A percentile compares a stretch with the other conserved stretches of the same genome.
phyloP scores from a whole-genome alignment of 2,113 vertebrate species.

The Pedionomus torquatus region DNA sequence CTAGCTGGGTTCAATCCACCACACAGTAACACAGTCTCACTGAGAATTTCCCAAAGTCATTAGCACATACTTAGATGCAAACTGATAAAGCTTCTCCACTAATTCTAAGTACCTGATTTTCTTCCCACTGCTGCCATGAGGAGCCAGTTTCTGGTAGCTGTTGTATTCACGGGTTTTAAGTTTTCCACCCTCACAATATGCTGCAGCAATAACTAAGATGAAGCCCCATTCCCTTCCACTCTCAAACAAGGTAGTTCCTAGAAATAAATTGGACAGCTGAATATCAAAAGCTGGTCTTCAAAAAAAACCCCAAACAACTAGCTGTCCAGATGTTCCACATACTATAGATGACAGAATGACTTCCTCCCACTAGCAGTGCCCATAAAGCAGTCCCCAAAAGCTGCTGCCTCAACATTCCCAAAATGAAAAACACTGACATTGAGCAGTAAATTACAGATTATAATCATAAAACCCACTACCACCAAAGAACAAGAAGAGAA shows the following conservation, averaged over 20 bases:
- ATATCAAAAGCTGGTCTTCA: background rate
- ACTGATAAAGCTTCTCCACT: background rate
- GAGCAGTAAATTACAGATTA: background rate
- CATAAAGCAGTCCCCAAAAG: background rate
- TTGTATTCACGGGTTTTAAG: constrained; percentile 17
- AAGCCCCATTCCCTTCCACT: constrained; percentile 44
- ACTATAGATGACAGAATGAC: background rate
- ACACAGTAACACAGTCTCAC: background rate
- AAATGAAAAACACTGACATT: background rate
- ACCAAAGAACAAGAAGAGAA: background rate
- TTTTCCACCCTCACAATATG: constrained; percentile 42
- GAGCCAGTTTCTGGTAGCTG: constrained; percentile 21
- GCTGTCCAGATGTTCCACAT: background rate
- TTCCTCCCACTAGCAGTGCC: background rate
- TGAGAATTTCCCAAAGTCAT: background rate
- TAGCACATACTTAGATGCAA: background rate
- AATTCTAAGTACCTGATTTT: constrained; percentile 44
- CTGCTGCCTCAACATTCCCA: background rate
- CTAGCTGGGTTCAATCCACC: background rate
- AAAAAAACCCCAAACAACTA: background rate
- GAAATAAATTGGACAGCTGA: constrained; percentile 25
- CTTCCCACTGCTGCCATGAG: constrained; percentile 31
- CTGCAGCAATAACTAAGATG: constrained; percentile 47
- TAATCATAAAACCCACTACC: background rate
- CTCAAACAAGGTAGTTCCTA: constrained; percentile 32